phyloP scores from a whole-genome alignment of 2,888 invertebrate species.

The Lordiphosa andalusiaca region DNA sequence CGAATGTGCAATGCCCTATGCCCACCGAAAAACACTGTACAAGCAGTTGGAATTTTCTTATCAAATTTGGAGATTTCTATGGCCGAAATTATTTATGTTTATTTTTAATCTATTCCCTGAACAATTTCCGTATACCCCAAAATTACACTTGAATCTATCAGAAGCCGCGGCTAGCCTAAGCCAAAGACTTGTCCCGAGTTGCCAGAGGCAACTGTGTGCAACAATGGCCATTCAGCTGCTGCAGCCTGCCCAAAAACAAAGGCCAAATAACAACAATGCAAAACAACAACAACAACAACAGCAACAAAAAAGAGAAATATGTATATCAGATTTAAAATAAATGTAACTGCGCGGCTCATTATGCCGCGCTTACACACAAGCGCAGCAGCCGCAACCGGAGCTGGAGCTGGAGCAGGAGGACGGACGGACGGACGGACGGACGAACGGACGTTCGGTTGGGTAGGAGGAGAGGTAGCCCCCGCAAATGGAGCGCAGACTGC shows the following conservation, averaged over 20 bases:
- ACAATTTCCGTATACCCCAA: slow-evolving; percentile 4
- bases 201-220: slow-evolving; percentile 57
- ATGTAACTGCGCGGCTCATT: slow-evolving; percentile 77
- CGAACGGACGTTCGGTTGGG: not conserved
- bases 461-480: slow-evolving; percentile 13
- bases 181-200: slow-evolving; percentile 57
- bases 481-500: slow-evolving; percentile 57
- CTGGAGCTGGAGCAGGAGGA: not conserved
- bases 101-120: not conserved
- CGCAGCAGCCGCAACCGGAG: not conserved
- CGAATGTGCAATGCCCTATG: slow-evolving; percentile 10
- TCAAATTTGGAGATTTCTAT: no score
- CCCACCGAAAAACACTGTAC: not conserved
- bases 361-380: slow-evolving; percentile 67
- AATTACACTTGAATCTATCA: slow-evolving; percentile 47
- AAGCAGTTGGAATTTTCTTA: no score
- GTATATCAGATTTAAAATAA: slow-evolving; percentile 78
- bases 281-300: slow-evolving; percentile 18
- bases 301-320: slow-evolving; percentile 59
- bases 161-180: slow-evolving; percentile 51
- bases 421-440: not conserved
- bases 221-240: slow-evolving; percentile 71
- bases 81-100: no score
- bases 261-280: slow-evolving; percentile 63
- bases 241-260: slow-evolving; percentile 64